phyloP scores from a whole-genome alignment of 2,113 vertebrate species.

The Protobothrops mucrosquamatus region DNA sequence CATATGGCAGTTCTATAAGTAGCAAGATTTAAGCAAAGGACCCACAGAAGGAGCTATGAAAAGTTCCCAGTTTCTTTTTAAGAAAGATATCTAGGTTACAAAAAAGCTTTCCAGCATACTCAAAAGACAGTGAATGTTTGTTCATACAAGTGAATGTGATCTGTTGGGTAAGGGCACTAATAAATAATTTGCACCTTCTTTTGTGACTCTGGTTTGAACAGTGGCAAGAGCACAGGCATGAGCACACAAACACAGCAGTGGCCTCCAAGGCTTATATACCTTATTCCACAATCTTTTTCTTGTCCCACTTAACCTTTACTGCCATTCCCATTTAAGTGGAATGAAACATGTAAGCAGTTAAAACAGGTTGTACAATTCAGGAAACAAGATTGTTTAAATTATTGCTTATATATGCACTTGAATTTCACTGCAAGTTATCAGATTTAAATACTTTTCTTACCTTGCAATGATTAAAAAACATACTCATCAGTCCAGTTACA shows the following conservation, averaged over 20 bases:
- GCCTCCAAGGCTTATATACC: neutral
- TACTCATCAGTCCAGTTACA: neutral
- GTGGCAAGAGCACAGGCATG: neutral
- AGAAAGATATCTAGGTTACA: neutral
- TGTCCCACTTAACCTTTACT: neutral
- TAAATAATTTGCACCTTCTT: slow-evolving; percentile 21
- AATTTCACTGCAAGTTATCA: neutral
- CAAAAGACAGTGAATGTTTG: neutral
- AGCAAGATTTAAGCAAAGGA: neutral
- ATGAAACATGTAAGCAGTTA: neutral
- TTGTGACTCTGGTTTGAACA: neutral
- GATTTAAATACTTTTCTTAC: neutral
- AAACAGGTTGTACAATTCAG: neutral
- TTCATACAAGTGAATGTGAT: neutral
- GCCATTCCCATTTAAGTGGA: neutral
- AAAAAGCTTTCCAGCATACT: neutral
- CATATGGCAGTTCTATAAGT: neutral
- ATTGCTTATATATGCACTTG: neutral
- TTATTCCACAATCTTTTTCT: neutral
- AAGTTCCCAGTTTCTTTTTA: neutral
- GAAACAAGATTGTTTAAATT: neutral
- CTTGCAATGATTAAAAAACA: neutral
- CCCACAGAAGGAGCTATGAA: neutral
- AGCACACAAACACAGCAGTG: neutral
- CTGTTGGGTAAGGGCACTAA: neutral